Evolutionary conservation across 35 echinoderm and acorn worm genomes (phyloP), one percentile per base, ranked within the genome.

Genomic region (Diadema setosum): DNA sequence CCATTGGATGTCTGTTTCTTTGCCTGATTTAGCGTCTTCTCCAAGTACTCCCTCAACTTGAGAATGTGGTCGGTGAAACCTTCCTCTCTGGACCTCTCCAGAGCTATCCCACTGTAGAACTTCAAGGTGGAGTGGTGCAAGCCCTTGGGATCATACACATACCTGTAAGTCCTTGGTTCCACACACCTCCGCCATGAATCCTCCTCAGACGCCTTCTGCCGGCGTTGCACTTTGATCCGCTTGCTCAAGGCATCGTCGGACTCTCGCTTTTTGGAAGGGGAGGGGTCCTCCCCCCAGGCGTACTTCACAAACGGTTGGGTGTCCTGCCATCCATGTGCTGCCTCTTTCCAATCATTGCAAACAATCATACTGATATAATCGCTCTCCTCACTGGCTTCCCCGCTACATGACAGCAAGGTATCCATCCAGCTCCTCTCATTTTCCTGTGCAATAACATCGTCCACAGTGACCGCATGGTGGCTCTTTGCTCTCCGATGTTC

Each of bases 21-120:
- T 16, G 85, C 85, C 25, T 87, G 85, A 16, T 87, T 65, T 2
- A 87, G 50, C 20, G 69, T 70, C 42, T 87, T 87, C 44, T 87
- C 85, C 23, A 87, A 70, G 50, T 87, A 70, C 63, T 87, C 85
- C 69, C 69, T 42, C 35, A 87, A 65, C 64, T 87, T 87, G 33
- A 65, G 14, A 16, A 87, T 87, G 48, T 87, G 85, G 39, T 87
- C 42, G 9, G 48, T 36, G 44, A 74, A 70, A 75, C 58, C 30
- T 2, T 87, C 65, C 63, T 44, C 40, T 9, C 61, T 58, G 3
- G 85, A 25, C 42, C 85, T 75, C 43, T 87, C 45, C 36, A 87
- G 37, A 34, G 85, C 33, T 2, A 26, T 42, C 48, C 69, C 69
- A 18, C 69, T 87, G 42, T 73, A 87, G 14, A 30, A 73, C 34